Percentiles rank a stretch among this genome's conserved stretches.
phyloP scores from a whole-genome alignment of 35 echinoderm and acorn worm genomes.

The Lytechinus variegatus region DNA sequence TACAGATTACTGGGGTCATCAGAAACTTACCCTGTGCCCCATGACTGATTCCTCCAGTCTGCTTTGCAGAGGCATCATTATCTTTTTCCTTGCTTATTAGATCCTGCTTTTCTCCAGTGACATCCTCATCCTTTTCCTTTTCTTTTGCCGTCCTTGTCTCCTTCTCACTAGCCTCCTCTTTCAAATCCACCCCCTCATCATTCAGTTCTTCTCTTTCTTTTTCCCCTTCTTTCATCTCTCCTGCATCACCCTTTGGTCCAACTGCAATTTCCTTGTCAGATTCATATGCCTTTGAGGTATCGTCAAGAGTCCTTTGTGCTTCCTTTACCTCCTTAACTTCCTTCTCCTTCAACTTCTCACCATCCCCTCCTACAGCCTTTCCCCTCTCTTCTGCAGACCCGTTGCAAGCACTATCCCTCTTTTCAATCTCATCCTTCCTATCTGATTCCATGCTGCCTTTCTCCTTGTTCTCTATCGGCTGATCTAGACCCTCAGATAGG shows the following conservation, averaged over 20 bases:
- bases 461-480: not conserved
- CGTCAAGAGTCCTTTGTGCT: not conserved
- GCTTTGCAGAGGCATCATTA: not conserved
- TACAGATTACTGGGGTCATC: no score
- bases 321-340: not conserved
- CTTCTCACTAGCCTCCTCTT: slow-evolving; percentile 1
- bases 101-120: not conserved
- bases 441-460: slow-evolving; percentile 7
- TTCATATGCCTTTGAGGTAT: not conserved
- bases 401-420: not conserved
- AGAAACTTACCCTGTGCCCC: not conserved
- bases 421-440: not conserved
- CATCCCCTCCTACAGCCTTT: not conserved
- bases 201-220: not conserved
- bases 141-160: not conserved
- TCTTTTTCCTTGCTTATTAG: not conserved
- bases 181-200: not conserved
- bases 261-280: not conserved
- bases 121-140: not conserved
- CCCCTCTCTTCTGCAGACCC: not conserved
- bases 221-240: not conserved
- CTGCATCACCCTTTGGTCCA: not conserved
- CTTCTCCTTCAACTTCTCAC: not conserved
- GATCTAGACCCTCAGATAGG: not conserved
- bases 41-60: not conserved